Percentiles rank a stretch among this genome's conserved stretches.
Conservation (phyloP, 35 echinoderm and acorn worm species). For the Strongylocentrotus purpuratus region DNA sequence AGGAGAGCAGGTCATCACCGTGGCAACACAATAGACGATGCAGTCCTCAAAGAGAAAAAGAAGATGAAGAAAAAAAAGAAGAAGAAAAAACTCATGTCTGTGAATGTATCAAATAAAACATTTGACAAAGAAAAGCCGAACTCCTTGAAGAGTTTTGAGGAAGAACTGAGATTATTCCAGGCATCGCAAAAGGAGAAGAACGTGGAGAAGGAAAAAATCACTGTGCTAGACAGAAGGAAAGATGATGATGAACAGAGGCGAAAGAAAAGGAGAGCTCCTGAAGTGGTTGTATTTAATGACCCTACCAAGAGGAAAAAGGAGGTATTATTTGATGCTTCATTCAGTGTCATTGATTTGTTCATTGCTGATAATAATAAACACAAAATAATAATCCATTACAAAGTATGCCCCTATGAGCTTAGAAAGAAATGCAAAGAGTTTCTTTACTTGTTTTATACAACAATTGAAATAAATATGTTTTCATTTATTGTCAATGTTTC, state of each 20-base stretch:
- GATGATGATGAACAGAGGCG: conserved; percentile 5
- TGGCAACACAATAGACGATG: neutral
- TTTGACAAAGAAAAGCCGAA: neutral
- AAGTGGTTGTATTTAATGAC: conserved; percentile 75
- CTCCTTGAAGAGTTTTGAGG: conserved; percentile 22
- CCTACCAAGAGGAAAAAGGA: conserved; percentile 68
- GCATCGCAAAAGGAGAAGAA: neutral
- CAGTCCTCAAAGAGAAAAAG: conserved; percentile 1
- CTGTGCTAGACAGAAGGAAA: conserved; percentile 40
- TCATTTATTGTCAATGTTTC: neutral
- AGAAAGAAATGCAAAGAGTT: neutral
- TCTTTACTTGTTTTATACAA: neutral
- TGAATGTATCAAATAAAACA: neutral
- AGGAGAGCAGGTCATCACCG: neutral
- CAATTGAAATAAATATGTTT: no score
- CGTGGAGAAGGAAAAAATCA: neutral
- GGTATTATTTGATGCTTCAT: neutral
- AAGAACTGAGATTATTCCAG: conserved; percentile 58
- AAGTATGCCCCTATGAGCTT: neutral
- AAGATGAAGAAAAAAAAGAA: conserved; percentile 27
- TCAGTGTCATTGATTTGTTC: neutral
- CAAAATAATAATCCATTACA: neutral
- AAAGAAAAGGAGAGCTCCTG: conserved; percentile 31
- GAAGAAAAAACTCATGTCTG: conserved; percentile 27
- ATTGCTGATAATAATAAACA: neutral